phyloP scores from a whole-genome alignment of 2,113 vertebrate genomes.

The Plotosus lineatus region DNA sequence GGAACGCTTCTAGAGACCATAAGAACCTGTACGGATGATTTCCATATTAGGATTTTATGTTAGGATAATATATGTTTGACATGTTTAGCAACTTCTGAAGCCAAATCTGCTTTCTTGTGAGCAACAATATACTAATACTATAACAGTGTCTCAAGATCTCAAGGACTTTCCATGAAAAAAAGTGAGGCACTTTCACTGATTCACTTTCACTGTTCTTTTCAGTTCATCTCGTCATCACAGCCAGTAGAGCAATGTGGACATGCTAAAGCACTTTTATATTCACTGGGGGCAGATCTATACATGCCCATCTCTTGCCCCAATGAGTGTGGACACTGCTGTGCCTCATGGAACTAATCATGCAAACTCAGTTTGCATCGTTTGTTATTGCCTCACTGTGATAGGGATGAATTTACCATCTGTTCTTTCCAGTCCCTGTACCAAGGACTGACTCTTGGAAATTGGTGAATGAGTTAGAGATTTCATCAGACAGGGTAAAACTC shows the following conservation, averaged over 20 bases:
- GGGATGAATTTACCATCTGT: conserved; percentile 52
- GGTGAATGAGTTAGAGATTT: conserved; percentile 29
- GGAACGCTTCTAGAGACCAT: too few relatives aligned
- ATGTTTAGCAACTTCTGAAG: too few relatives aligned
- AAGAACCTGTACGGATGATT: too few relatives aligned
- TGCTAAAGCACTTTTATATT: conserved; percentile 32
- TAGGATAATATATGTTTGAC: too few relatives aligned
- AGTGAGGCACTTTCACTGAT: background rate
- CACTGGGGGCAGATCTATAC: conserved; percentile 35
- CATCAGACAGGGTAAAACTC: conserved; percentile 2
- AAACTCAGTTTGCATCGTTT: conserved; percentile 54
- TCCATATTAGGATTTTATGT: too few relatives aligned
- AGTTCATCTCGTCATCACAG: background rate
- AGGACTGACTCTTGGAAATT: conserved; percentile 22
- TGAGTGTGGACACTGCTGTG: conserved; percentile 24
- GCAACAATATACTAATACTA: background rate
- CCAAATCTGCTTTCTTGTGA: background rate
- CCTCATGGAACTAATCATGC: conserved; percentile 56
- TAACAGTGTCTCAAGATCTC: conserved; percentile 31
- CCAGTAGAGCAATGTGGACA: conserved; percentile 35
- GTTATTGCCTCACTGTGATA: conserved; percentile 36
- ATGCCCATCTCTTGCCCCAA: conserved; percentile 53
- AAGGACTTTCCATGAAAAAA: conserved; percentile 58
- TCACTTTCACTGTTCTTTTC: background rate
- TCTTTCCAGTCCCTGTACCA: conserved; percentile 30